A percentile compares a stretch with the other conserved stretches of the same genome.
phyloP scores from a whole-genome alignment of 37 sponge, comb jelly and placozoan genomes.

The Beroe ovata region DNA sequence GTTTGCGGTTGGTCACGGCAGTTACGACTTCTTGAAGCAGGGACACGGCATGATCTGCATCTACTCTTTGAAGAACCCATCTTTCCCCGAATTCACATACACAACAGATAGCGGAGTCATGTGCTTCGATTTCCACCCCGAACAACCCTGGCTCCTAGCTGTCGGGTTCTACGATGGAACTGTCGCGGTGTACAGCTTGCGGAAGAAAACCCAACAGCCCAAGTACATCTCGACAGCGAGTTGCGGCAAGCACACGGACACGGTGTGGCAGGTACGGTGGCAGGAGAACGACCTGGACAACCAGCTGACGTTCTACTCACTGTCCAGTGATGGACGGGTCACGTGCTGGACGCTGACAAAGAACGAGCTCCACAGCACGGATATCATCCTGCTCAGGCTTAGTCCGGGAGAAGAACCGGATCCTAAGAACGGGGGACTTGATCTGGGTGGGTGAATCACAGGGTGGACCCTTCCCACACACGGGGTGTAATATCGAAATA shows the following conservation, averaged over 20 bases:
- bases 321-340: conserved; percentile 84
- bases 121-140: conserved; percentile 87
- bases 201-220: conserved; percentile 70
- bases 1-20: conserved; percentile 93
- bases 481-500: too few relatives aligned
- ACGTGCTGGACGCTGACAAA: conserved; percentile 73
- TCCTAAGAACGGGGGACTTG: conserved; percentile 44
- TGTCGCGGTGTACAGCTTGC: conserved; percentile 84
- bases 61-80: conserved; percentile 95
- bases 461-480: too few relatives aligned
- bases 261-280: conserved; percentile 90
- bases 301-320: conserved; percentile 89
- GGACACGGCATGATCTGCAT: conserved; percentile 81
- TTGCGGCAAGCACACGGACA: conserved; percentile 94
- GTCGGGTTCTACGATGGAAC: conserved; percentile 88
- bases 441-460: too few relatives aligned
- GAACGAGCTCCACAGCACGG: conserved; percentile 90
- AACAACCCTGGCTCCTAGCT: conserved; percentile 81
- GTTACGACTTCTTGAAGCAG: conserved; percentile 69
- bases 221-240: conserved; percentile 78
- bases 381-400: conserved; percentile 70
- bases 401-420: not conserved
- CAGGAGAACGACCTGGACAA: conserved; percentile 92
- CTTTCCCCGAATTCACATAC: conserved; percentile 90
- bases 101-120: conserved; percentile 80